Conservation (phyloP, 2,797 vertebrate genomes). For the Pseudotriccus pelzelni region DNA sequence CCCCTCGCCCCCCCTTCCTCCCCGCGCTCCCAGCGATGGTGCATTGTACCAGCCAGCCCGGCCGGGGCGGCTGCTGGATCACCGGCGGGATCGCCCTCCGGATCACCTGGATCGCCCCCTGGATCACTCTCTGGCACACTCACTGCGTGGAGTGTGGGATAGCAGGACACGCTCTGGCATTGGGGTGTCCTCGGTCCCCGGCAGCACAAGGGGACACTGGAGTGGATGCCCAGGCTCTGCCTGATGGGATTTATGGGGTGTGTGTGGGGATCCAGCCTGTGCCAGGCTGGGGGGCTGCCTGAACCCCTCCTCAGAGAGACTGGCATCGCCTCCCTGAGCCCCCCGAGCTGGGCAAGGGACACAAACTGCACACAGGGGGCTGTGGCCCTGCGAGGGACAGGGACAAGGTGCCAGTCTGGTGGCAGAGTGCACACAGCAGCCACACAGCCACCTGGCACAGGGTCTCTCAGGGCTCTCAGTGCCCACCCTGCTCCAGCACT, state of each 20-base stretch:
- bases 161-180: accelerated
- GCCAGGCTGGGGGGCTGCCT: neutral
- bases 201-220: neutral
- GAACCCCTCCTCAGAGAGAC: neutral
- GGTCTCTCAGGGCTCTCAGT: neutral
- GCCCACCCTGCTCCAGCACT: neutral
- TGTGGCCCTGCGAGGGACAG: neutral
- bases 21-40: slow-evolving; percentile 4
- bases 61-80: neutral
- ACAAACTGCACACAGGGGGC: accelerated
- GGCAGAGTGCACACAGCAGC: neutral
- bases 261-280: accelerated
- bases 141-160: accelerated
- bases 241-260: neutral
- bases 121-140: neutral
- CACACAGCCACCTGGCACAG: neutral
- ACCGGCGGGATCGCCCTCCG: neutral
- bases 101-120: neutral
- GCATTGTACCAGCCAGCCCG: neutral
- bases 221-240: neutral
- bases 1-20: slow-evolving; percentile 46
- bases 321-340: neutral
- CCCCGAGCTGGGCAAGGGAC: neutral
- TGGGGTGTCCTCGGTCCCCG: neutral
- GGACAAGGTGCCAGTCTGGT: neutral